Evolutionary conservation across 2,888 invertebrate species (phyloP).

Genomic region (Tetanocera ferruginea): DNA sequence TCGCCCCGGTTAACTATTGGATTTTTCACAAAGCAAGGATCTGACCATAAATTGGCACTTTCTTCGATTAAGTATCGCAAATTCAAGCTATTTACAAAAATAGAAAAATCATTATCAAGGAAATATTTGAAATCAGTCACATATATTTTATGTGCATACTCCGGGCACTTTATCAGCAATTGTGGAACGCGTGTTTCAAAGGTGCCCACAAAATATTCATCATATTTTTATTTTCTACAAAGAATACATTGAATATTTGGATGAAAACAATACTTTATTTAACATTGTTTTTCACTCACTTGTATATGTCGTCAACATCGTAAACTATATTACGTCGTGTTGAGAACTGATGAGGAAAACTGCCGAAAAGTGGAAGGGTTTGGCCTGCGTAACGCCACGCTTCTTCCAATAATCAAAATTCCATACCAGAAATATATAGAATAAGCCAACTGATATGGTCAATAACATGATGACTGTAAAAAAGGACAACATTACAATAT

Average conservation of each 20-base stretch:
- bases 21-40: constrained; percentile 70
- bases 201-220: constrained; percentile 67
- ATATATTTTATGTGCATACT: constrained; percentile 62
- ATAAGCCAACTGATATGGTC: constrained; percentile 10
- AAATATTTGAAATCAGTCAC: constrained; percentile 69
- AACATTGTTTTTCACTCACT: constrained; percentile 18
- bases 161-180: constrained; percentile 65
- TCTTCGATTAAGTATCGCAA: neutral
- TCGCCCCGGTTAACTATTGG: constrained; percentile 70
- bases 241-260: neutral
- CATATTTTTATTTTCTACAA: constrained; percentile 53
- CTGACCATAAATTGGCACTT: constrained; percentile 48
- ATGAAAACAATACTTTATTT: too few relatives aligned
- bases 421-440: constrained; percentile 44
- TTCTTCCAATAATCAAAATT: constrained; percentile 43
- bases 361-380: constrained; percentile 40
- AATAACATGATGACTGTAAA: constrained; percentile 7
- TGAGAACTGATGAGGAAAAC: constrained; percentile 42
- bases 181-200: constrained; percentile 64
- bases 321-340: constrained; percentile 45
- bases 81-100: constrained; percentile 52
- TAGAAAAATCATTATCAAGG: constrained; percentile 61
- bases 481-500: neutral
- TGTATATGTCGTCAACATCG: constrained; percentile 47
- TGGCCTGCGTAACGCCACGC: constrained; percentile 41